Evolutionary conservation across 1,140 invertebrate species (phyloP).

Genomic region (Mamestra configurata): DNA sequence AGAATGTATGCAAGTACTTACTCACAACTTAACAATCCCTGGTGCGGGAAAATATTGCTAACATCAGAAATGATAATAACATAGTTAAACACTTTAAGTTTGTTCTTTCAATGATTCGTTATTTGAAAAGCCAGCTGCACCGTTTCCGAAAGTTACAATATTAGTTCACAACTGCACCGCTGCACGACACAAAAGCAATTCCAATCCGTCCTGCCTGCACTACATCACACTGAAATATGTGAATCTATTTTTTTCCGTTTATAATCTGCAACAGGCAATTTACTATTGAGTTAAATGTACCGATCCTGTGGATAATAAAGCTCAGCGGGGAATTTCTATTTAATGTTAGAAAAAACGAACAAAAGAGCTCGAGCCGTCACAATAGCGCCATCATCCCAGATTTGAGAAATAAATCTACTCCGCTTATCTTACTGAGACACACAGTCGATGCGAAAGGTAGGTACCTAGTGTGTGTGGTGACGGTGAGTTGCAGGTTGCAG

Average conservation of each 20-base stretch:
- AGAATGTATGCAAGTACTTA: no score
- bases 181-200: not conserved
- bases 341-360: conserved; percentile 41
- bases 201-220: not conserved
- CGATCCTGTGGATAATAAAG: conserved; percentile 27
- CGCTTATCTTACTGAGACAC: conserved; percentile 17
- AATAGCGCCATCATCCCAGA: conserved; percentile 40
- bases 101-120: not conserved
- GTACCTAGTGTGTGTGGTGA: no score
- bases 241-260: not conserved
- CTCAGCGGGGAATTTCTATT: conserved; percentile 41
- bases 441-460: not conserved
- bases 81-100: no score
- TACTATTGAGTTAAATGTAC: conserved; percentile 34
- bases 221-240: not conserved
- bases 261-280: conserved; percentile 20
- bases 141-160: not conserved
- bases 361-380: conserved; percentile 3
- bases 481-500: no score
- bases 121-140: not conserved
- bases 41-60: no score
- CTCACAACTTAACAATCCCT: no score
- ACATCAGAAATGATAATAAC: no score
- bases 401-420: conserved; percentile 45
- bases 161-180: not conserved